Evolutionary conservation across 1,140 invertebrate species (phyloP).

Genomic region (Elymnias hypermnestra): DNA sequence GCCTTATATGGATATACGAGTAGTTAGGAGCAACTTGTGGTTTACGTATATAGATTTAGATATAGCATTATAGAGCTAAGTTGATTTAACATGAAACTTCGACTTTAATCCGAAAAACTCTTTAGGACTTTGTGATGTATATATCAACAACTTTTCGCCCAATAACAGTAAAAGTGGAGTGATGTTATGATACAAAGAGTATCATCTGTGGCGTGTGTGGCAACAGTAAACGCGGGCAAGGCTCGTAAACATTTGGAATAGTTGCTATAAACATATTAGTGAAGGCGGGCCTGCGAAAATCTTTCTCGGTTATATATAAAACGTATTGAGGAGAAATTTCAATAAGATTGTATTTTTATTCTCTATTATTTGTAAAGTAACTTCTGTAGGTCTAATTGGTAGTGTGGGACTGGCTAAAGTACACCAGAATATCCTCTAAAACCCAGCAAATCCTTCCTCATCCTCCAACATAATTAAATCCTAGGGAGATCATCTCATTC

Average conservation of each 20-base stretch:
- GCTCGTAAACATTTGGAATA: constrained; percentile 21
- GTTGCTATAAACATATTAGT: constrained; percentile 21
- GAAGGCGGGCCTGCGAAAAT: constrained; percentile 17
- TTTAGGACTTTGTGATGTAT: background rate
- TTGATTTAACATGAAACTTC: background rate
- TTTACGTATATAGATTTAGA: too few species aligned
- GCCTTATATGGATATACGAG: too few species aligned
- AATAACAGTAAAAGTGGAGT: constrained; percentile 15
- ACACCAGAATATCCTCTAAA: too few species aligned
- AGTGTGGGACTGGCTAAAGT: too few species aligned
- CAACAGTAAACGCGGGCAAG: constrained; percentile 18
- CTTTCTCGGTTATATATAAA: constrained; percentile 1
- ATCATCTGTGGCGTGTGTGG: constrained; percentile 13
- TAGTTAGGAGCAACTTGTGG: too few species aligned
- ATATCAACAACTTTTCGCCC: constrained; percentile 6
- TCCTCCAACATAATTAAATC: too few species aligned
- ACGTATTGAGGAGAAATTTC: background rate
- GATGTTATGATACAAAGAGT: constrained; percentile 13
- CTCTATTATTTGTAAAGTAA: too few species aligned
- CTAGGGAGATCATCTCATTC: too few species aligned
- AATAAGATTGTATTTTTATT: too few species aligned
- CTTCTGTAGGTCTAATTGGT: too few species aligned
- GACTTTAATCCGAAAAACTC: background rate
- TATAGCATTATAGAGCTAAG: too few species aligned
- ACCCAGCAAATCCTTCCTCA: too few species aligned